Percentiles rank a stretch among this genome's conserved stretches.
These are phyloP conservation scores for Patella caerulea DNA, from an alignment of 2,888 invertebrate genomes.

Conservation along the genomic window DNA sequence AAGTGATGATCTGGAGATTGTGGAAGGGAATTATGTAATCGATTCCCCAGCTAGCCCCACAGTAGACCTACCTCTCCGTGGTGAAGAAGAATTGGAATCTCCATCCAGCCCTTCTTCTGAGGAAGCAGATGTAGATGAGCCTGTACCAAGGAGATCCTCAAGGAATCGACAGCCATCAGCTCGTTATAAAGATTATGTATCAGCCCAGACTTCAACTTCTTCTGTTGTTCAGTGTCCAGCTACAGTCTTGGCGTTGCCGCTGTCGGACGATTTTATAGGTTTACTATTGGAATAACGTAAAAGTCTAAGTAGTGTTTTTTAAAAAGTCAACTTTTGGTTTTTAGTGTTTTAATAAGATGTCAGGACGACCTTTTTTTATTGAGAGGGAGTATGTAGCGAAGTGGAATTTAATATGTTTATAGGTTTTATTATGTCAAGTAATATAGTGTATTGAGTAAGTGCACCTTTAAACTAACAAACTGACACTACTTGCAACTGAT, in stretches of 20 bases:
- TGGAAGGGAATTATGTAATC: neutral
- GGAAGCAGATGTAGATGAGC: too few relatives aligned
- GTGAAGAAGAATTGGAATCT: neutral
- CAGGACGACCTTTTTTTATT: neutral
- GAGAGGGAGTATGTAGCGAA: neutral
- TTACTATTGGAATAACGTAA: neutral
- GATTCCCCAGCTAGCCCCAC: slow-evolving; percentile 1
- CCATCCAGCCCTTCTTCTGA: too few relatives aligned
- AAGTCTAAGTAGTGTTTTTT: neutral
- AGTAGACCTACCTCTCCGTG: neutral
- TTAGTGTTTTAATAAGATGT: neutral
- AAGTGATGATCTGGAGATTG: neutral
- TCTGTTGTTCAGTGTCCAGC: neutral
- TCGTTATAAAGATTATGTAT: neutral
- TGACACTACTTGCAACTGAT: too few relatives aligned
- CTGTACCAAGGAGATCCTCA: neutral
- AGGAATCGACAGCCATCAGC: neutral
- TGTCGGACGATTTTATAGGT: neutral
- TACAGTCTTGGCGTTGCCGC: neutral
- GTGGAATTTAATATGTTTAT: too few relatives aligned
- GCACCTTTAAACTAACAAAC: too few relatives aligned
- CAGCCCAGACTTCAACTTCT: neutral
- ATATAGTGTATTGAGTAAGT: too few relatives aligned
- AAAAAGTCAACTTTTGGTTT: neutral
- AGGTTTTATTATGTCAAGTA: too few relatives aligned